Evolutionary conservation across 2,888 invertebrate genomes (phyloP), one percentile per base, ranked within the genome.

Genomic region (Imbricaverruca yamaguchii): DNA sequence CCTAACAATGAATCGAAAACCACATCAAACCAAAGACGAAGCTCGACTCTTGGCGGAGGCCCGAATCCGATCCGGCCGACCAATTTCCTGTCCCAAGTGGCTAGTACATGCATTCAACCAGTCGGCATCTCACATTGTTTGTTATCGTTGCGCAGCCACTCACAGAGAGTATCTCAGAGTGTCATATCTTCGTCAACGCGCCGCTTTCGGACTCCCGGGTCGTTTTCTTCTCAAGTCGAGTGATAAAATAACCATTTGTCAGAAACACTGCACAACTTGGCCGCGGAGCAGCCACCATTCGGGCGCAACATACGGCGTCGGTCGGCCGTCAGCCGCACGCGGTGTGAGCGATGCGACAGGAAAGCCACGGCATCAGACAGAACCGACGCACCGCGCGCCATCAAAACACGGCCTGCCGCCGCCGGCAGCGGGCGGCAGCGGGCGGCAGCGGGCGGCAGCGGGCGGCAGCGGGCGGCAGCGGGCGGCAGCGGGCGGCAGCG

Each of bases 161-260:
- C 2, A 39, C 39, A 39, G 39, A 39, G 39, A 39, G 39, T 39
- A 39, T 39, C 39, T 39, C 39, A 39, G 39, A 39, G 61, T 18
- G 61, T 1, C 13, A 18, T 61, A 61, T 61, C 18, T 61, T 61
- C 18, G 61, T 18, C 61, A 18, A 18, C 61, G 13, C 39, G 25
- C 69, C 25, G 23, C 69, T 13, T 1, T 63, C 63, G 23, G n/a
- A 39, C 39, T 39, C 39, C 21, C 21, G n/a, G 12, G 65, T 39
- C 25, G 69, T 23, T 69, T 39, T 23, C 13, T 69, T 39, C 23
- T 23, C 39, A 13, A 13, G 15, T 15, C 69, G 39, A 69, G 39
- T 69, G 69, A 69, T 69, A 69, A 69, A 69, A 69, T 69, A 69
- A 39, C 69, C 69, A 69, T 69, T 69, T 69, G 69, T 69, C 69